A percentile compares a stretch with the other conserved stretches of the same genome.
Evolutionary conservation across 2,888 invertebrate genomes (phyloP).

Genomic region (Polymixis flavicincta): DNA sequence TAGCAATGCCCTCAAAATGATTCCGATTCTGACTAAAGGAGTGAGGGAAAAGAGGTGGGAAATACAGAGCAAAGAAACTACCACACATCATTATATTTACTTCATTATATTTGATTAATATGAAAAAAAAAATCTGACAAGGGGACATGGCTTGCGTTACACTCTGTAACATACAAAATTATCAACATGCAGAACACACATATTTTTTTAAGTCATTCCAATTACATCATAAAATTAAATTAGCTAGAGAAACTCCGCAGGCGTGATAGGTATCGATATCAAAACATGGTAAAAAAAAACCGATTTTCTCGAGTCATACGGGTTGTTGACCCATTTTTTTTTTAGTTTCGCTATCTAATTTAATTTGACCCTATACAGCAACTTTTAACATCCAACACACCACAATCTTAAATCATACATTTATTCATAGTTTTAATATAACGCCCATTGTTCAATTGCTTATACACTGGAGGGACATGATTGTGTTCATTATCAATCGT

Average conservation of each 20-base stretch:
- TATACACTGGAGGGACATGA: constrained; percentile 25
- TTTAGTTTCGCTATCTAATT: too few species aligned
- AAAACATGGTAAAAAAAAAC: too few species aligned
- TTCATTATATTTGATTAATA: background rate
- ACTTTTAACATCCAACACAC: background rate
- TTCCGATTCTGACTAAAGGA: too few species aligned
- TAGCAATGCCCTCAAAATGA: too few species aligned
- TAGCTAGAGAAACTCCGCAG: too few species aligned
- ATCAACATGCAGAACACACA: background rate
- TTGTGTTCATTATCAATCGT: constrained; percentile 20
- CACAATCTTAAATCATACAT: background rate
- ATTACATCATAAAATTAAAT: background rate
- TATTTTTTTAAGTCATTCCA: background rate
- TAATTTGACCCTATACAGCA: background rate
- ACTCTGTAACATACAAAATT: background rate
- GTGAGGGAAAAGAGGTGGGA: background rate
- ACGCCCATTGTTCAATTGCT: background rate
- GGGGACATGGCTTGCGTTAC: background rate
- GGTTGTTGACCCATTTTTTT: too few species aligned
- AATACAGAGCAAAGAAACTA: background rate
- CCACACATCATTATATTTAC: background rate
- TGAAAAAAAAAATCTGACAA: background rate
- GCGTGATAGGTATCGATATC: too few species aligned
- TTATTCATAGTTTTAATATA: background rate
- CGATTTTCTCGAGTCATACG: too few species aligned